Evolutionary conservation across 2,888 invertebrate genomes (phyloP).

Genomic region (Gymnoscelis rufifasciata): DNA sequence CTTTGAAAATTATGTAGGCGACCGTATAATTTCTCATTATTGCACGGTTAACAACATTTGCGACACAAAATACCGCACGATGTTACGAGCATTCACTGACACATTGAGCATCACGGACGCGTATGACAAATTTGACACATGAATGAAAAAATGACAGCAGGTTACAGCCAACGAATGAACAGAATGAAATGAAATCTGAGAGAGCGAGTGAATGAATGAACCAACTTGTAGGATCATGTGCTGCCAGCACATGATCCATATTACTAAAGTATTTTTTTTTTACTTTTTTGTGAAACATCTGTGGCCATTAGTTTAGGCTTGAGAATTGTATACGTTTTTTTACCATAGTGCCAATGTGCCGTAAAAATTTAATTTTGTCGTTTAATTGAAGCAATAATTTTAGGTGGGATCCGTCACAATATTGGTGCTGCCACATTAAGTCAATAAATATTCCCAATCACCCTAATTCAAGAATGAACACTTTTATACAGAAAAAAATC

Average conservation of each 20-base stretch:
- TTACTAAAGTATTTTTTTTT: too few species aligned
- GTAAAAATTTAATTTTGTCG: too few species aligned
- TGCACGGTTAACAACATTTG: slow-evolving; percentile 71
- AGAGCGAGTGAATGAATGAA: background rate
- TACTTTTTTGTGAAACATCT: too few species aligned
- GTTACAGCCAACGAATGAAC: slow-evolving; percentile 23
- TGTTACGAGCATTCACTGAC: slow-evolving; percentile 67
- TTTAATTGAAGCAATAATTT: too few species aligned
- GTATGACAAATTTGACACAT: slow-evolving; percentile 65
- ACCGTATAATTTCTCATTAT: slow-evolving; percentile 71
- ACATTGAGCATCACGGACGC: slow-evolving; percentile 71
- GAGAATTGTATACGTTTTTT: too few species aligned
- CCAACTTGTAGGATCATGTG: background rate
- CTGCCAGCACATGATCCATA: background rate
- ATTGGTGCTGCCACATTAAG: too few species aligned
- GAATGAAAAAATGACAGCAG: slow-evolving; percentile 1
- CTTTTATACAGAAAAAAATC: too few species aligned
- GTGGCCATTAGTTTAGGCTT: too few species aligned
- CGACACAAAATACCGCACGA: slow-evolving; percentile 58
- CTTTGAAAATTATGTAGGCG: slow-evolving; percentile 67
- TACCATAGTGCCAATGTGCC: too few species aligned
- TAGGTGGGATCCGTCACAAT: too few species aligned
- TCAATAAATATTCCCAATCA: too few species aligned
- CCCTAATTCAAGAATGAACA: too few species aligned
- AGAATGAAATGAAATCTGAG: slow-evolving; percentile 22